Evolutionary conservation across 2,113 vertebrate species (phyloP).

Genomic region (Ailuropoda melanoleuca): DNA sequence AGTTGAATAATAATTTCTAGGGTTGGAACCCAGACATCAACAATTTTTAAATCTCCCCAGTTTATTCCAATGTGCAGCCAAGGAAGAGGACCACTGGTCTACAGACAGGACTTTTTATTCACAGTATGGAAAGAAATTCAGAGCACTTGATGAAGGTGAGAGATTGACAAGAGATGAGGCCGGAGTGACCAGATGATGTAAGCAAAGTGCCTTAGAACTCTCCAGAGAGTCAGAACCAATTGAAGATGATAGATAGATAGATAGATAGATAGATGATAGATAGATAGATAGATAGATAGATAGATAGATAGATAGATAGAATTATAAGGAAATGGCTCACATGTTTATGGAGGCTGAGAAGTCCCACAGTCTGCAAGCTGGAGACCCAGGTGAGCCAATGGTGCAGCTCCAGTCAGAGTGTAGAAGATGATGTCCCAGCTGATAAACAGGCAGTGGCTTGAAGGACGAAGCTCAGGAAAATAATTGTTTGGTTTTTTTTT

Average conservation of each 20-base stretch:
- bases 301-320: not conserved
- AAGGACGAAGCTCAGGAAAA: slow-evolving; percentile 8
- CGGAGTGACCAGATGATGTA: not conserved
- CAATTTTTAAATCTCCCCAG: not conserved
- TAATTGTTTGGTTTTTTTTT: too few species aligned
- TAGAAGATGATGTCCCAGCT: not conserved
- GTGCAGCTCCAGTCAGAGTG: not conserved
- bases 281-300: not conserved
- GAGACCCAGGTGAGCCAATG: not conserved
- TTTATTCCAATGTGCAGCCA: not conserved
- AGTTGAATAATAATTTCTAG: not conserved
- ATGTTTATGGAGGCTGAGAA: not conserved
- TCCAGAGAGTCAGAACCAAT: not conserved
- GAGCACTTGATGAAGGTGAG: not conserved
- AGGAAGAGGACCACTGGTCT: not conserved
- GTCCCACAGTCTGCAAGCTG: not conserved
- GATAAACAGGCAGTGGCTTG: not conserved
- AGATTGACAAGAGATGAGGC: not conserved
- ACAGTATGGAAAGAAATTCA: not conserved
- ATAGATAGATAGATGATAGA: not conserved
- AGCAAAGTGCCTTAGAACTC: not conserved
- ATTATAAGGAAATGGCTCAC: not conserved
- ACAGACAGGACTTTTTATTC: not conserved
- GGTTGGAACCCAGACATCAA: not conserved
- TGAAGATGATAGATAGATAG: not conserved